These are phyloP conservation scores for Paramisgurnus dabryanus DNA, from an alignment of 2,113 vertebrate genomes.

Conservation along the genomic window DNA sequence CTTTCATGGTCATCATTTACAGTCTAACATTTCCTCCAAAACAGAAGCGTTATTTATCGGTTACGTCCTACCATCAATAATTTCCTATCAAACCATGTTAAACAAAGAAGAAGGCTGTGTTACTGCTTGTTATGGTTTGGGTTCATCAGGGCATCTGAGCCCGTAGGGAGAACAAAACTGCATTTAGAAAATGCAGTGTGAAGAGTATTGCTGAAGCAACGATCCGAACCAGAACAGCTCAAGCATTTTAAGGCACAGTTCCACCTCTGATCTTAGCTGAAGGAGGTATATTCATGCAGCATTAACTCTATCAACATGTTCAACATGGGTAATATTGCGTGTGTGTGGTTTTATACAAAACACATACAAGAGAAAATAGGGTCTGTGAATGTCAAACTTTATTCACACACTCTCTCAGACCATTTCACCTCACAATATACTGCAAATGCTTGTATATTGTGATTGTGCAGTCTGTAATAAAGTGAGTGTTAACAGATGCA, in stretches of 20 bases:
- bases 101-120: constrained; percentile 25
- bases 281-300: constrained; percentile 31
- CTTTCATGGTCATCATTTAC: constrained; percentile 6
- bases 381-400: not conserved
- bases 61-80: constrained; percentile 16
- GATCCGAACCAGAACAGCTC: constrained; percentile 10
- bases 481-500: constrained; percentile 33
- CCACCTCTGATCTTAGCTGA: constrained; percentile 17
- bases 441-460: constrained; percentile 6
- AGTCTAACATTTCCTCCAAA: not conserved
- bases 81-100: constrained; percentile 28
- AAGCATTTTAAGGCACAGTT: constrained; percentile 44
- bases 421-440: constrained; percentile 14
- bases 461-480: constrained; percentile 3
- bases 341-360: not conserved
- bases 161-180: constrained; percentile 22
- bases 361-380: not conserved
- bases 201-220: constrained; percentile 35
- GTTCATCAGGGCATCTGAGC: constrained; percentile 41
- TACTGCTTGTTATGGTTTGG: constrained; percentile 22
- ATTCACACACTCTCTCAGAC: not conserved
- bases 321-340: not conserved
- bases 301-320: constrained; percentile 1
- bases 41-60: constrained; percentile 38
- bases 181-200: constrained; percentile 20